Conservation (phyloP, 2,888 invertebrate genomes). For the Parascotia fuliginaria region DNA sequence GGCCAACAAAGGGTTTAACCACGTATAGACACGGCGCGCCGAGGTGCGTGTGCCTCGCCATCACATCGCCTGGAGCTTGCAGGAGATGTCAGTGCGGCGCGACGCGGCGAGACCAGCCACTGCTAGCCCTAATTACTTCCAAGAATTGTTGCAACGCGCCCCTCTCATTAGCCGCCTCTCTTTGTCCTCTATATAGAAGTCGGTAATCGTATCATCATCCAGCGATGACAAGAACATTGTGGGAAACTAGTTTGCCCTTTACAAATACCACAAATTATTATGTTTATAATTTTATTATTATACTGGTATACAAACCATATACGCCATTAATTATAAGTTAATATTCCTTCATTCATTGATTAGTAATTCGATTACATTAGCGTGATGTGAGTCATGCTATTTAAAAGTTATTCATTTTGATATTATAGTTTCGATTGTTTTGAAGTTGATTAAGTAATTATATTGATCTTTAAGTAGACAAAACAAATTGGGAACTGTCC, state of each 20-base stretch:
- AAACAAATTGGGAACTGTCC: background rate
- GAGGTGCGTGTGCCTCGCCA: constrained; percentile 1
- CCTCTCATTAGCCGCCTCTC: constrained; percentile 47
- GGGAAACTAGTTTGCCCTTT: constrained; percentile 27
- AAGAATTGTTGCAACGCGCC: constrained; percentile 47
- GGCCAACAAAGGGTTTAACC: constrained; percentile 42
- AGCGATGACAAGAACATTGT: constrained; percentile 32
- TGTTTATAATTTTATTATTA: background rate
- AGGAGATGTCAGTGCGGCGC: constrained; percentile 52
- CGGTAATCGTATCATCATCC: constrained; percentile 29
- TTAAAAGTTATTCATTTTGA: too few species aligned
- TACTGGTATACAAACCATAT: constrained; percentile 4
- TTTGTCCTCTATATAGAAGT: constrained; percentile 40
- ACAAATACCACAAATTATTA: constrained; percentile 3
- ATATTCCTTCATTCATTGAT: constrained; percentile 27
- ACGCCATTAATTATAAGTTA: constrained; percentile 27
- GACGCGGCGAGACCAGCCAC: constrained; percentile 28
- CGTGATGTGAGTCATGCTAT: constrained; percentile 15
- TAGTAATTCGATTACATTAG: constrained; percentile 1
- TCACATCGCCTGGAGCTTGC: constrained; percentile 14
- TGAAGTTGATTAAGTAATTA: too few species aligned
- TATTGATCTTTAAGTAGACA: background rate
- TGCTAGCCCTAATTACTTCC: constrained; percentile 62
- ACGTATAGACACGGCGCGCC: constrained; percentile 6
- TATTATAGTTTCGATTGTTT: background rate